Evolutionary conservation across 2,888 invertebrate species (phyloP), one percentile per base, ranked within the genome.

Genomic region (Drosophila anomelani): DNA sequence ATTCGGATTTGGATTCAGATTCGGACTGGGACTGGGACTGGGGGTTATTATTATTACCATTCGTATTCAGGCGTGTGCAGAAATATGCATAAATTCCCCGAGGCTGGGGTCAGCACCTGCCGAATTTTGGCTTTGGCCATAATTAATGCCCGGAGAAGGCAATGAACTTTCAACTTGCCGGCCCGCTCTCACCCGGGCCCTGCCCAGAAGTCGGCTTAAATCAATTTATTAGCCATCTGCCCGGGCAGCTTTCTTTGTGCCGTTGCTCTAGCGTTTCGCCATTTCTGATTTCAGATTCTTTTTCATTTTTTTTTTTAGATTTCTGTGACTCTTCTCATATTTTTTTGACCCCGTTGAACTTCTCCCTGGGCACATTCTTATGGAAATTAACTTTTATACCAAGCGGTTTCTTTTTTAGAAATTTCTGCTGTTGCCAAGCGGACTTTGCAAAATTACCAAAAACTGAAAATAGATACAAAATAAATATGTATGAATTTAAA

Each of bases 131-230:
- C n/a, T 43, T 66, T 66, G 55, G 23, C 64, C 74, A 77, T 67
- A 73, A 67, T 81, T 81, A 81, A 84, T 78, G 72, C 78, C 72
- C 69, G 12, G 17, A 49, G 13, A 34, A 39, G 43, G 43, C 43
- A 78, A 59, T 87, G 87, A 88, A 87, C 88, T 87, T 83, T 88
- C 87, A 88, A 85, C 88, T 78, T n/a, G 54, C 44, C 23, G 13
- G 29, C n/a, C 26, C 1, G 13, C 46, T 47, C n/a, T 46, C 46
- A 29, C 58, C 2, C 8, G 29, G 66, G 63, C 67, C 67, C 66
- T n/a, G 66, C 66, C 67, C 67, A 67, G 60, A 63, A 63, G 34
- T 41, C 32, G 66, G 49, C 56, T 57, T 57, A 58, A 70, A 85
- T 71, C 85, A 76, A 85, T 80, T 83, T 78, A 85, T 80, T 77